Base-by-base conservation (phyloP, 2,113 vertebrate genomes). In the Pachyramphus minor region DNA sequence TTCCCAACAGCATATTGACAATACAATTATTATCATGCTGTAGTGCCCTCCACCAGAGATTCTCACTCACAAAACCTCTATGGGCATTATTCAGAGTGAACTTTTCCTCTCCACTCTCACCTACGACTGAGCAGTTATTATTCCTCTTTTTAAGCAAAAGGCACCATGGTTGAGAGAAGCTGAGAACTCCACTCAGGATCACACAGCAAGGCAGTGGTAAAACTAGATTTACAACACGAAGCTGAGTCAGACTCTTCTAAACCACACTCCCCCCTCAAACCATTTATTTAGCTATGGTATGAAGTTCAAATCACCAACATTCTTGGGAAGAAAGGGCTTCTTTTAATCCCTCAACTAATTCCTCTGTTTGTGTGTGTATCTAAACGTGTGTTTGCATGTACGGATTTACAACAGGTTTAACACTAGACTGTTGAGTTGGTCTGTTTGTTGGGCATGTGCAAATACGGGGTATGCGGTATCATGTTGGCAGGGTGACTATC, bases 181-280 rank as follows among this genome's bases (percentile, higher is more conserved):
- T 16, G 60, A 72, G 79, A n/a, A 31, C 55, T 68, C 28, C 25
- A 10, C 67, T 75, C 56, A 35, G 63, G 59, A 74, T 93, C 52
- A 67, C 47, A 33, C 20, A 23, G 30, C 6, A 6, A 73, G 49
- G 87, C 90, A 86, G 76, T 53, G 23, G 88, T 27, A 90, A 89
- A 92, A 94, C 85, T 84, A 41, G 95, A 90, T 72, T 72, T 68
- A 92, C 88, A 90, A 37, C 90, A 22, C 11, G 33, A 60, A 84
- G 64, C 47, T 89, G 92, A 93, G 72, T 93, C 90, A 94, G 78
- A 41, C 73, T 87, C 84, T 64, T 92, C 56, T 64, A 64, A 90
- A 89, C 85, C 47, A 49, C 20, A 8, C 49, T 93, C 39, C 63
- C 84, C 56, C 28, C n/a, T n/a, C 52, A 30, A 28, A 76, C 72